Conservation (phyloP, 2,797 vertebrate genomes). For the Sarcoramphus papa region DNA sequence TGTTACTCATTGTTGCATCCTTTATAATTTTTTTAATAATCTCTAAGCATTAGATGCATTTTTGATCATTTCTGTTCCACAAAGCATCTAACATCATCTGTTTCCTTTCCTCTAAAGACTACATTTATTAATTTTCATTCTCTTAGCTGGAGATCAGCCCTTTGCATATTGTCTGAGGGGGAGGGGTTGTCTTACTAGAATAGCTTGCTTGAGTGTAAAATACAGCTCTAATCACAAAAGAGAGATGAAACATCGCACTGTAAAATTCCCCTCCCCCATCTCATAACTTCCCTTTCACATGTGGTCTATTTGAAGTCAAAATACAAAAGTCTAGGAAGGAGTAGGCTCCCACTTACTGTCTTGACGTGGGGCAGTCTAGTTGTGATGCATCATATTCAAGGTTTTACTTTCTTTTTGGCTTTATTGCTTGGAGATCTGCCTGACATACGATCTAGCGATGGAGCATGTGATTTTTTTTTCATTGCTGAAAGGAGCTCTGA, state of each 20-base stretch:
- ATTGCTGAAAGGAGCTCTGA: not conserved
- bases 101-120: not conserved
- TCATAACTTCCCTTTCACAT: conserved; percentile 35
- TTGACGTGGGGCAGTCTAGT: not conserved
- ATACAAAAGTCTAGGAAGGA: conserved; percentile 16
- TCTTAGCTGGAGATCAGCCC: not conserved
- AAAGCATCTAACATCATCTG: not conserved
- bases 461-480: not conserved
- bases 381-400: not conserved
- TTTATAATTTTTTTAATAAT: not conserved
- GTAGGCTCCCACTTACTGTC: not conserved
- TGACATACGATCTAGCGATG: not conserved
- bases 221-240: conserved; percentile 40
- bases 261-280: not conserved
- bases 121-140: conserved; percentile 4
- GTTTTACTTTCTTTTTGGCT: conserved; percentile 15
- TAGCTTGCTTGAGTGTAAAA: conserved; percentile 40
- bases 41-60: not conserved
- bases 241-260: not conserved
- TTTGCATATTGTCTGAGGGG: conserved; percentile 36
- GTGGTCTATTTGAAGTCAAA: conserved; percentile 58
- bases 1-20: not conserved
- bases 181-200: conserved; percentile 34
- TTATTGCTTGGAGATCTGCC: not conserved
- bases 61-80: not conserved